A percentile compares a stretch with the other conserved stretches of the same genome.
Conservation (phyloP, 2,888 invertebrate genomes). For the Kryphioiulus occultus region DNA sequence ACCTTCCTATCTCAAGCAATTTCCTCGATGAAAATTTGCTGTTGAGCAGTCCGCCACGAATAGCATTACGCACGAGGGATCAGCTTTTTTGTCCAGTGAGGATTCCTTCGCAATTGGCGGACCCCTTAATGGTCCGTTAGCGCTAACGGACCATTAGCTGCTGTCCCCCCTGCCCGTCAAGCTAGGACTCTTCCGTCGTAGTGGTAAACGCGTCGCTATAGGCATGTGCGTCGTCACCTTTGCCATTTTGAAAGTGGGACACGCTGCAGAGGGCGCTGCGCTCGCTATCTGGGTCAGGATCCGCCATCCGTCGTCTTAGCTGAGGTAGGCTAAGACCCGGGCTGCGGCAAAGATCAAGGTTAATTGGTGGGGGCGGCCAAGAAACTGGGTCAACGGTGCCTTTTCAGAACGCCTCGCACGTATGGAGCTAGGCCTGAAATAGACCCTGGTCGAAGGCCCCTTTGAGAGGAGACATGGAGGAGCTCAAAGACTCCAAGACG, state of each 20-base stretch:
- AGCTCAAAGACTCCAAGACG: too few relatives aligned
- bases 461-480: too few relatives aligned
- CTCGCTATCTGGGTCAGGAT: conserved; percentile 11
- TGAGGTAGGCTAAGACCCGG: background rate
- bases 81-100: too few relatives aligned
- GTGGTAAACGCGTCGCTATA: background rate
- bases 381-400: background rate
- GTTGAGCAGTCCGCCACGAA: too few relatives aligned
- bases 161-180: background rate
- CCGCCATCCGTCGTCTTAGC: background rate
- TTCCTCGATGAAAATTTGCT: too few relatives aligned
- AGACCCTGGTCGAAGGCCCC: background rate
- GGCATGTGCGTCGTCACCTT: background rate
- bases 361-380: conserved; percentile 3
- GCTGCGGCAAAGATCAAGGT: conserved; percentile 9
- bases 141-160: background rate
- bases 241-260: conserved; percentile 6
- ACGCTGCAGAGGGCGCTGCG: background rate
- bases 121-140: too few relatives aligned
- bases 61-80: too few relatives aligned
- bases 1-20: too few relatives aligned
- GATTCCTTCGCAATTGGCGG: too few relatives aligned
- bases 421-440: background rate
- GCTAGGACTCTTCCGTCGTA: conserved; percentile 23
- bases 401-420: background rate